Conservation (phyloP, 2,113 vertebrate species). For the Spizaetus ornatus region DNA sequence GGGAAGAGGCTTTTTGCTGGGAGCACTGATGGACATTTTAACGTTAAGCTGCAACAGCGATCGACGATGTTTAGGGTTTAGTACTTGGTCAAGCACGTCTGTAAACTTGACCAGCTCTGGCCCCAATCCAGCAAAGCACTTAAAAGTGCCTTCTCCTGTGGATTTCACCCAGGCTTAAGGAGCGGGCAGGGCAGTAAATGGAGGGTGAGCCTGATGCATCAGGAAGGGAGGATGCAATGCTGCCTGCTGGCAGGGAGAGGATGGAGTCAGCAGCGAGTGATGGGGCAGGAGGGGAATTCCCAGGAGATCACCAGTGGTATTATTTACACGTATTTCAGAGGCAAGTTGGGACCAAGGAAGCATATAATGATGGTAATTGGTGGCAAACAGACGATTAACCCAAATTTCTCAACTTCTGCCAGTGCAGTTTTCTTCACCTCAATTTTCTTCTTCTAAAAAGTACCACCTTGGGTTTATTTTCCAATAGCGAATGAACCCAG, state of each 20-base stretch:
- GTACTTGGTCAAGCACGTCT: background rate
- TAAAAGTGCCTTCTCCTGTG: rapidly evolving
- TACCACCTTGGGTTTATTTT: background rate
- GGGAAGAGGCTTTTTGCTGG: background rate
- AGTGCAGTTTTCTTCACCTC: background rate
- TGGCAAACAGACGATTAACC: background rate
- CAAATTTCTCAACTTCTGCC: background rate
- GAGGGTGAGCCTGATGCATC: background rate
- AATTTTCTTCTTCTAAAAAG: background rate
- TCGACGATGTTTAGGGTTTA: background rate
- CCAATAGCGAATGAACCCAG: background rate
- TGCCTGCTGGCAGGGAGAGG: background rate
- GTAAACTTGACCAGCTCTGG: background rate
- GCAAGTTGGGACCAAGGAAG: background rate
- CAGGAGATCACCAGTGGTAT: background rate
- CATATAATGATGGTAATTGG: background rate
- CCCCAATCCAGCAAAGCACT: background rate
- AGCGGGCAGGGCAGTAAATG: background rate
- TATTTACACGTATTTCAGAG: background rate
- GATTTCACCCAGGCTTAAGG: background rate
- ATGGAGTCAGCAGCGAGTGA: background rate
- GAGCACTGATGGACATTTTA: background rate
- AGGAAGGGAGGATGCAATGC: background rate
- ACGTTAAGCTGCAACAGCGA: background rate
- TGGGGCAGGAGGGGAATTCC: background rate